Evolutionary conservation across 2,888 invertebrate species (phyloP), one percentile per base, ranked within the genome.

Genomic region (Sminthurinus aureus): DNA sequence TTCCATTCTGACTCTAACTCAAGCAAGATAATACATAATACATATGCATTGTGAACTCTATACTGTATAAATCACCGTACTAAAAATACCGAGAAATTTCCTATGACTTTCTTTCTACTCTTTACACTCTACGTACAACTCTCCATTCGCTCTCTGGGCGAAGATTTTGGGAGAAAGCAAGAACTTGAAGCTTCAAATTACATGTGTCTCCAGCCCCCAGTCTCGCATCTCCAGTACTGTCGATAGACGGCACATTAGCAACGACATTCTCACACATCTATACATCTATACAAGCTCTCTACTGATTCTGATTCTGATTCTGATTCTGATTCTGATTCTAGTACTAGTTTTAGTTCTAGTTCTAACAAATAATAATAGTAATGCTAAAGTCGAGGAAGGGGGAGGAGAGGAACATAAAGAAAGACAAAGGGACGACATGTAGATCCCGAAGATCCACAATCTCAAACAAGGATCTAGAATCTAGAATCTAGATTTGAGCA

Each of bases 211-310:
- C 38, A 38, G 38, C 1, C 38, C 38, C 38, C 38, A 38, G 38
- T 4, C 38, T 6, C 69, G 2, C 0, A 4, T 71, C 26, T 24
- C 24, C 24, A 22, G 13, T 71, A 71, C 24, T 71, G 71, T 71
- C 71, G 71, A 71, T 71, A 71, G 71, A 71, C 22, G 71, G 24
- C 71, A 71, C 71, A 71, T 71, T 71, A 24, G 71, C 24, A 20
- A 24, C 22, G 8, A 24, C 71, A 71, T 71, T 71, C 24, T 22
- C 69, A 3, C 11, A 58, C 15, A 15, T 58, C 9, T 58, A 3
- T 3, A 38, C n/a, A n/a, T n/a, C n/a, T 38, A 38, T 4, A 38
- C 38, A 38, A 38, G 38, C 38, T 6, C 38, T 38, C n/a, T n/a
- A n/a, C n/a, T n/a, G n/a, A n/a, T 38, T 38, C 38, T 38, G 38